These are phyloP conservation scores for Bellardia pandia DNA, from an alignment of 2,888 invertebrate species.

Conservation along the genomic window DNA sequence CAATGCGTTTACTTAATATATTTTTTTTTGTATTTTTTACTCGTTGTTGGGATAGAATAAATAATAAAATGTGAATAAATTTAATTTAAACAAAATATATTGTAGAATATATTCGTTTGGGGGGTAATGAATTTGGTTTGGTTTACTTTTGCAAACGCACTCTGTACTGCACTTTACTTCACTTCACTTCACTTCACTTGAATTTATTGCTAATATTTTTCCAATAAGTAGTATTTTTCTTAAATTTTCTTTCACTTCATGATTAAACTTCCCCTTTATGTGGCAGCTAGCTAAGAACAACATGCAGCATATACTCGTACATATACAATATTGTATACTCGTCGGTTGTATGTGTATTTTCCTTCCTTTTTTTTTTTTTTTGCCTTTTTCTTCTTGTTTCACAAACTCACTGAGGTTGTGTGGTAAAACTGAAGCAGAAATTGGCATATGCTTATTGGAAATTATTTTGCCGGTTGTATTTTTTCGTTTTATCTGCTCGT, in stretches of 20 bases:
- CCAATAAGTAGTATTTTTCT: neutral
- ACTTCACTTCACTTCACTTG: constrained; percentile 19
- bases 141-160: too few relatives aligned
- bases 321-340: constrained; percentile 61
- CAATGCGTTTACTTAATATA: constrained; percentile 61
- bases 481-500: constrained; percentile 66
- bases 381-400: constrained; percentile 45
- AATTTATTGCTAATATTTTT: constrained; percentile 1
- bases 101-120: neutral
- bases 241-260: constrained; percentile 8
- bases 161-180: constrained; percentile 16
- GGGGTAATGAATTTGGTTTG: neutral
- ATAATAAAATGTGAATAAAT: constrained; percentile 17
- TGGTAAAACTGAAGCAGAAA: constrained; percentile 56
- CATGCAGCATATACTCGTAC: constrained; percentile 20
- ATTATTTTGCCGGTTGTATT: constrained; percentile 70
- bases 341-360: constrained; percentile 52
- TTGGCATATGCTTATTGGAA: constrained; percentile 70
- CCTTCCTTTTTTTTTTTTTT: constrained; percentile 26
- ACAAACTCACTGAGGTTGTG: constrained; percentile 60
- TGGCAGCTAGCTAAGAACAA: constrained; percentile 38
- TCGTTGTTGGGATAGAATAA: constrained; percentile 60
- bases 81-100: constrained; percentile 18
- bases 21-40: constrained; percentile 43
- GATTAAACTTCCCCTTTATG: constrained; percentile 33